These are phyloP conservation scores for Pseudochirops corinnae DNA, from an alignment of 2,797 vertebrate genomes.

Conservation along the genomic window DNA sequence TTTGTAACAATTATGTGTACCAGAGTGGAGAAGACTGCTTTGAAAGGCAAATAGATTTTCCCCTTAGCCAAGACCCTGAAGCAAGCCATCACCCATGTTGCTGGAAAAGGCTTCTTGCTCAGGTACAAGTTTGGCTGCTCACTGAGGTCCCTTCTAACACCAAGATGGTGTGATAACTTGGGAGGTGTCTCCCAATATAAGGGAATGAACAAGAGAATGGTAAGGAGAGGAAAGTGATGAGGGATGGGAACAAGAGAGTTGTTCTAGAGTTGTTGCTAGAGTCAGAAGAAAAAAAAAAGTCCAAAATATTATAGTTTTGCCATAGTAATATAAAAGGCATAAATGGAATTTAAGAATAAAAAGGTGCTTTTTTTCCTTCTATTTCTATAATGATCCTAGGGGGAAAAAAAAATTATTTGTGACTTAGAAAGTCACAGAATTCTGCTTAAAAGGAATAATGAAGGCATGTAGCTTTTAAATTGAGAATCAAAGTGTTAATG, in stretches of 20 bases:
- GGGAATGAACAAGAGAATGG: neutral
- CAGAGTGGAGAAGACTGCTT: neutral
- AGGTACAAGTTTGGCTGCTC: neutral
- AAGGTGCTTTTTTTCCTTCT: neutral
- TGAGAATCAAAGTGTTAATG: constrained; percentile 57
- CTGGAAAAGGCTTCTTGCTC: neutral
- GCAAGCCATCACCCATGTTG: neutral
- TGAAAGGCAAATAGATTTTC: neutral
- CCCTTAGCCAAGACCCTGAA: neutral
- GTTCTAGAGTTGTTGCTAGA: neutral
- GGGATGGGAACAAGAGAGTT: neutral
- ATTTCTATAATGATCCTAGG: neutral
- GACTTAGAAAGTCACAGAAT: neutral
- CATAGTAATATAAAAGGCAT: neutral
- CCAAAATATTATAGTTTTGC: neutral
- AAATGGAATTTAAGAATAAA: neutral
- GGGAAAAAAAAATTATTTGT: constrained; percentile 37
- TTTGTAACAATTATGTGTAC: neutral
- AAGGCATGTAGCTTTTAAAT: constrained; percentile 53
- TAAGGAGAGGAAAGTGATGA: neutral
- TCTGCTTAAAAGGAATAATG: constrained; percentile 39
- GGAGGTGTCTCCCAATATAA: neutral
- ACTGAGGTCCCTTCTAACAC: neutral
- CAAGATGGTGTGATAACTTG: neutral
- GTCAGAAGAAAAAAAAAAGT: neutral